phyloP scores from a whole-genome alignment of 1,140 invertebrate genomes.

The Scaptomyza montana region DNA sequence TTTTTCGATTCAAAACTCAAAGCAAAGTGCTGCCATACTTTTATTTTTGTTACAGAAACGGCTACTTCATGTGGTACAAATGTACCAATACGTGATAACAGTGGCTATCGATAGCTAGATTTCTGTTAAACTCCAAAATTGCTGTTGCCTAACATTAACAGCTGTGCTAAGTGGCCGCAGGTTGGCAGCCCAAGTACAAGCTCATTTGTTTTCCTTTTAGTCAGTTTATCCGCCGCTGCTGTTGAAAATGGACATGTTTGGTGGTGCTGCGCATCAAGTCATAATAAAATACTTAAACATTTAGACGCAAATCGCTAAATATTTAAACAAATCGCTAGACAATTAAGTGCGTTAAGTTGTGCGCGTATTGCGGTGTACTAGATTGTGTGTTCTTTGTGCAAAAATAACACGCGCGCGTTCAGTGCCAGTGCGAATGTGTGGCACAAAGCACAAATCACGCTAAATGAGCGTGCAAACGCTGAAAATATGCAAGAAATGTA shows the following conservation, averaged over 20 bases:
- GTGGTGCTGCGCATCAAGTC: background rate
- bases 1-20: slow-evolving; percentile 32
- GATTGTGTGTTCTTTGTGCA: background rate
- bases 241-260: slow-evolving; percentile 34
- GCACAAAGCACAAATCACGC: slow-evolving; percentile 55
- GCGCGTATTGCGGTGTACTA: background rate
- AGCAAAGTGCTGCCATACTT: slow-evolving; percentile 5
- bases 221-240: slow-evolving; percentile 43
- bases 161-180: slow-evolving; percentile 9
- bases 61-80: no score
- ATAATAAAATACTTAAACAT: slow-evolving; percentile 28
- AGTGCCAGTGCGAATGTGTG: slow-evolving; percentile 39
- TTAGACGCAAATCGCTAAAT: slow-evolving; percentile 28
- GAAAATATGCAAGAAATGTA: slow-evolving; percentile 52
- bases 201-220: slow-evolving; percentile 39
- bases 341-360: slow-evolving; percentile 19
- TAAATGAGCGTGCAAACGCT: slow-evolving; percentile 53
- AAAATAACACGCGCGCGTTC: slow-evolving; percentile 13
- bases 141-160: slow-evolving; percentile 29
- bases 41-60: background rate
- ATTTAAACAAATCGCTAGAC: slow-evolving; percentile 21
- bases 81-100: background rate
- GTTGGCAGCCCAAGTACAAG: slow-evolving; percentile 13
- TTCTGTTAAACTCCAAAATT: slow-evolving; percentile 1
- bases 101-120: background rate